Percentiles rank a stretch among this genome's conserved stretches.
Evolutionary conservation across 1,140 invertebrate genomes (phyloP).

Genomic region (Cryptotermes secundus): DNA sequence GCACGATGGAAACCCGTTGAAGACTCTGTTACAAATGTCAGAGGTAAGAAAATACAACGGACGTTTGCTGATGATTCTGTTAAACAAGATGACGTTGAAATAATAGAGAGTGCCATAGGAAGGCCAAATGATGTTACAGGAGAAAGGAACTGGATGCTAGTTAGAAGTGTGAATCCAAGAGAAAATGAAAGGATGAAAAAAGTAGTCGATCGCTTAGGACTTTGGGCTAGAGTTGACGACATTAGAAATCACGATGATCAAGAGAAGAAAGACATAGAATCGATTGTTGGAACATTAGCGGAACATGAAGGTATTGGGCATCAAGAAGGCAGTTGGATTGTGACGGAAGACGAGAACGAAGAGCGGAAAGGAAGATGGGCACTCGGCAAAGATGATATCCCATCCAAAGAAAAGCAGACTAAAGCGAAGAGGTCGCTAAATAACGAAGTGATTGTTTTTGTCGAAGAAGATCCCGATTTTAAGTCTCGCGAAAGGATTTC

Average conservation of each 20-base stretch:
- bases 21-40: not conserved
- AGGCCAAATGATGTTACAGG: not conserved
- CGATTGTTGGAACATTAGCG: not conserved
- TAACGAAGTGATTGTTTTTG: not conserved
- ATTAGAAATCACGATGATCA: not conserved
- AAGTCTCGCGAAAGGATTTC: not conserved
- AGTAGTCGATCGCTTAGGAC: too few species aligned
- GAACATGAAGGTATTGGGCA: not conserved
- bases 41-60: not conserved
- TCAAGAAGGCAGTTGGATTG: not conserved
- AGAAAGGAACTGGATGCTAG: not conserved
- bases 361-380: not conserved
- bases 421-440: constrained; percentile 1
- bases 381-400: not conserved
- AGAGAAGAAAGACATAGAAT: not conserved
- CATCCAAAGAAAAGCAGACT: not conserved
- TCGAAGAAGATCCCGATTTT: constrained; percentile 8
- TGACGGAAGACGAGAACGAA: not conserved
- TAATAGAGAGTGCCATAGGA: not conserved
- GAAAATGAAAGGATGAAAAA: not conserved
- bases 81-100: not conserved
- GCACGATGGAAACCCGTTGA: not conserved
- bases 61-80: not conserved
- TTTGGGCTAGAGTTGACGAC: not conserved
- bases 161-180: not conserved